Evolutionary conservation across 2,113 vertebrate genomes (phyloP), one percentile per base, ranked within the genome.

Genomic region (Sorex fumeus): DNA sequence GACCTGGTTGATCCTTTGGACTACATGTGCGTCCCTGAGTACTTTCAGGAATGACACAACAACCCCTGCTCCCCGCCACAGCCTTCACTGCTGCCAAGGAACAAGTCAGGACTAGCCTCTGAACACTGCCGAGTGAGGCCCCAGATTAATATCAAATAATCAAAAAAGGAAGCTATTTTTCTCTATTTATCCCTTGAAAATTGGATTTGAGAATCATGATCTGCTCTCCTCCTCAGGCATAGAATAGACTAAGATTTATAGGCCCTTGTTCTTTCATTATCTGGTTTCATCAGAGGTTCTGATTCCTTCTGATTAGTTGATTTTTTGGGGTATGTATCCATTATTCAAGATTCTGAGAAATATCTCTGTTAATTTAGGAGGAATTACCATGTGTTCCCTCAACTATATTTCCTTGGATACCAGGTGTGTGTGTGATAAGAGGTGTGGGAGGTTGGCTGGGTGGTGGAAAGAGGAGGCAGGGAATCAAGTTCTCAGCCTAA

Each of bases 391-490:
- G 9, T 28, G 36, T 64, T 30, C 43, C 36, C 16, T 86, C 85
- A 90, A 88, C 74, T 88, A 70, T 32, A 53, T 95, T 93, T 88
- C 76, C 69, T 25, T 77, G 69, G 84, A 62, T 74, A 94, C 79
- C 10, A 67, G 81, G 47, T 50, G 47, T 50, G 47, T 50, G 47
- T 50, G 47, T 50, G n/a, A n/a, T n/a, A n/a, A n/a, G n/a, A n/a
- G n/a, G 47, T 50, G 47, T 50, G 47, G 47, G 47, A 2, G 47
- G 9, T 5, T 50, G 47, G 10, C 2, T 10, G 47, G 9, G 47
- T 50, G 47, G 9, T 10, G 47, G 47, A 40, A 40, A 40, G 47
- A 13, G 47, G 90, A 77, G 19, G 18, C 19, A 88, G 83, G 80
- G 60, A 78, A 3, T 10, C 60, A 72, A 77, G 76, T 57, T 66